These are phyloP conservation scores for Bradypus variegatus DNA, from an alignment of 2,797 vertebrate species.

Conservation along the genomic window DNA sequence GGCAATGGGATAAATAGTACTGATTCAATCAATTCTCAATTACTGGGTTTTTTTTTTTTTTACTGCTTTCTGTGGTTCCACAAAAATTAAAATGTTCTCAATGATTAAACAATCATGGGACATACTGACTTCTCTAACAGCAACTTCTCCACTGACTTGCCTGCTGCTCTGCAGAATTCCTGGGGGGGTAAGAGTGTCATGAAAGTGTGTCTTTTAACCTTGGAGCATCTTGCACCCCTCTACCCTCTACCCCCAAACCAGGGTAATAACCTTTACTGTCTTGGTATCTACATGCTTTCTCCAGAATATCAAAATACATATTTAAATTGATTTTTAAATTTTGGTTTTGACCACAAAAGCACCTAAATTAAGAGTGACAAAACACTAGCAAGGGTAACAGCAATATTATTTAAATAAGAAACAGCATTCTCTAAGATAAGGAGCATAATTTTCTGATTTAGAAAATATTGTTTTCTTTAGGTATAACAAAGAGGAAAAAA, in stretches of 20 bases:
- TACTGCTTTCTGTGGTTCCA: background rate
- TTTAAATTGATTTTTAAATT: background rate
- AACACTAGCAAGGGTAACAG: background rate
- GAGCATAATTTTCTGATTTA: background rate
- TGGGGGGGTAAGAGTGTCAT: background rate
- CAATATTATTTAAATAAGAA: constrained; percentile 18
- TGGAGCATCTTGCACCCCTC: background rate
- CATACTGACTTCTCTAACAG: background rate
- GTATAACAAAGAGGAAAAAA: background rate
- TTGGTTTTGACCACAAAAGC: background rate
- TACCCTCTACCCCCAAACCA: background rate
- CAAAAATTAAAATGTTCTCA: background rate
- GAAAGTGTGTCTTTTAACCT: background rate
- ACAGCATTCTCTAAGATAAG: background rate
- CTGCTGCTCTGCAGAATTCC: background rate
- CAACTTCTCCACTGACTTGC: background rate
- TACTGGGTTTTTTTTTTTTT: background rate
- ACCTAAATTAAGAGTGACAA: constrained; percentile 9
- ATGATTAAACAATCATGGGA: background rate
- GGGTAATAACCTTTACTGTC: background rate
- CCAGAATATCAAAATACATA: constrained; percentile 4
- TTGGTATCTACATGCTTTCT: background rate
- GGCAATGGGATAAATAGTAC: background rate
- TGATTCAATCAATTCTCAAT: background rate
- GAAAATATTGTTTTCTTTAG: constrained; percentile 23